Evolutionary conservation across 2,113 vertebrate species (phyloP).

Genomic region (Tupaia chinensis): DNA sequence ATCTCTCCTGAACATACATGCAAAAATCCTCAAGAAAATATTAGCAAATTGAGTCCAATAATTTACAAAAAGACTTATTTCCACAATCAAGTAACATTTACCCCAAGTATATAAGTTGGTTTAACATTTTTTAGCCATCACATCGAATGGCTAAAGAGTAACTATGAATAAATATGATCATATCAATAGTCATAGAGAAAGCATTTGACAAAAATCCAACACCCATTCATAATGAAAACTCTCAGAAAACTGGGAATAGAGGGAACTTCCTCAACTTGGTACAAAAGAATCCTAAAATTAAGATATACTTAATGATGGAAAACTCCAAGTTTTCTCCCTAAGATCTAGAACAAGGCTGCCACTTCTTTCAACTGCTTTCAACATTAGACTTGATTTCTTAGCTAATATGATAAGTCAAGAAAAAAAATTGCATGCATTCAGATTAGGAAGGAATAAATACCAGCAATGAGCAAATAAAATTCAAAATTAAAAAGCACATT

Average conservation of each 20-base stretch:
- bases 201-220: slow-evolving; percentile 3
- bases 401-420: not conserved
- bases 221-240: not conserved
- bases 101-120: not conserved
- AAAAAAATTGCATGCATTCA: not conserved
- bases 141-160: not conserved
- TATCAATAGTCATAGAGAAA: not conserved
- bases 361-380: not conserved
- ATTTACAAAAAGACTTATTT: not conserved
- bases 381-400: not conserved
- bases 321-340: not conserved
- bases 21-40: slow-evolving; percentile 7
- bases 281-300: not conserved
- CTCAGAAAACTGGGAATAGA: not conserved
- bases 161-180: not conserved
- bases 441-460: not conserved
- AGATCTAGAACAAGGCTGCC: not conserved
- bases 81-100: not conserved
- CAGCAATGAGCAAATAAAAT: not conserved
- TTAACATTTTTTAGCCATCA: not conserved
- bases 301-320: not conserved
- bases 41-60: not conserved
- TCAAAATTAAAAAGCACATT: slow-evolving; percentile 1
- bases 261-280: not conserved
- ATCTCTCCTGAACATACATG: not conserved